phyloP scores from a whole-genome alignment of 1,140 invertebrate genomes.

The Eumaeus atala region DNA sequence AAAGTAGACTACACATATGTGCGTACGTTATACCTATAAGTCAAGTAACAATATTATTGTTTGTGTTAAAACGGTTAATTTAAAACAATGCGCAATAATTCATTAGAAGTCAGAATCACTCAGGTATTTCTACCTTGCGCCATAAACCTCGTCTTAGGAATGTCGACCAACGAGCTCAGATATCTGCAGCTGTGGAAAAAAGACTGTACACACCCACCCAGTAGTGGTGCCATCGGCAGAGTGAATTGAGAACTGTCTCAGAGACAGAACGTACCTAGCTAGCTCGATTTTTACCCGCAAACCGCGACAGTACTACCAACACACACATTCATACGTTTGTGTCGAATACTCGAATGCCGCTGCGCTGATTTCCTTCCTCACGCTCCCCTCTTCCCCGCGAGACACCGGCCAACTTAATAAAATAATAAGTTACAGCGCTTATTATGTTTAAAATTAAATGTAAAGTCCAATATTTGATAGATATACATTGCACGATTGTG shows the following conservation, averaged over 20 bases:
- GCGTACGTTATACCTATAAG: not conserved
- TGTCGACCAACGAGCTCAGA: conserved; percentile 59
- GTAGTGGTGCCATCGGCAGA: conserved; percentile 34
- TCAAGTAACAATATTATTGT: conserved; percentile 25
- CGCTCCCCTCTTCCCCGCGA: conserved; percentile 42
- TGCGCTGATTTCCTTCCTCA: conserved; percentile 62
- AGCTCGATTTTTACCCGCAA: conserved; percentile 53
- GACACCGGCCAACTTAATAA: conserved; percentile 33
- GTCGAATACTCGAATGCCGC: conserved; percentile 49
- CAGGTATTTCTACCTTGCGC: conserved; percentile 62
- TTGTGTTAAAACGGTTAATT: conserved; percentile 32
- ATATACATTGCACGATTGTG: conserved; percentile 19
- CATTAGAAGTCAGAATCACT: conserved; percentile 58
- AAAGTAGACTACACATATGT: not conserved
- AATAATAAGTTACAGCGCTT: too few species aligned
- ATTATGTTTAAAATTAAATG: not conserved
- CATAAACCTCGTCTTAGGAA: conserved; percentile 59
- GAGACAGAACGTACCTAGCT: conserved; percentile 24
- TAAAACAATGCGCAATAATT: conserved; percentile 58
- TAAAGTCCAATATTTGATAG: not conserved
- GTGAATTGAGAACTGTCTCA: conserved; percentile 29
- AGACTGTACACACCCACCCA: conserved; percentile 34
- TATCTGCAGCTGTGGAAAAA: conserved; percentile 39
- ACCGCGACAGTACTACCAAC: conserved; percentile 32
- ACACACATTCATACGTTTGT: conserved; percentile 32